Base-by-base conservation (phyloP, 1,140 invertebrate species). In the Gonioctena quinquepunctata region DNA sequence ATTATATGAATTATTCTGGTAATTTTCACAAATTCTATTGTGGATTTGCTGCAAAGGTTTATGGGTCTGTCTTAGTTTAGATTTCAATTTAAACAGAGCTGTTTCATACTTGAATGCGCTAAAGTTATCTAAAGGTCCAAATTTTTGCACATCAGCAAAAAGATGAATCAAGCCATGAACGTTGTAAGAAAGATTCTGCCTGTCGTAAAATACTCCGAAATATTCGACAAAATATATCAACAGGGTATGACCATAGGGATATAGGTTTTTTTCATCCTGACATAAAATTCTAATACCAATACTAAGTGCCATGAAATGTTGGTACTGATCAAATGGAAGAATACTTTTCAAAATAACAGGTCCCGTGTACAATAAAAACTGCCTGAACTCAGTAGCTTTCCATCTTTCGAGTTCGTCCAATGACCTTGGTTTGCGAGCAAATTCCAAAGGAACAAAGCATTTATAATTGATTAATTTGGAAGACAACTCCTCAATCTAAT, bases 371-470 rank as follows among this genome's bases (percentile, higher is more conserved):
- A 81, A 62, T 11, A 82, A 72, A 69, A 82, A 81, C 19, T 72
- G 69, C 7, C 75, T 64, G 25, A 76, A 77, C 70, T 84, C 80
- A 11, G 80, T 79, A 1, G 79, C 79, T 74, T 83, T 83, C 77
- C 76, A 84, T n/a, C 69, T 60, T 18, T 70, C 65, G 18, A 75
- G 65, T 54, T 71, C 68, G n/a, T 61, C 62, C 23, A 82, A 70
- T 27, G 16, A 2, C 61, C 77, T 63, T 23, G 76, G 76, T 74
- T 76, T 78, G 56, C 79, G 73, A 42, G 69, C 52, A 66, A 81
- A 78, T 71, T 83, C 78, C n/a, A 11, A 56, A 25, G 78, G 78
- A 52, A 76, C 71, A 65, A 11, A 25, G 19, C 26, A 27, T 16
- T 61, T 61, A 61, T 13, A 28, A 27, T 60, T 65, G 19, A 23